Evolutionary conservation across 2,888 invertebrate genomes (phyloP).

Genomic region (Epinotia bilunana): DNA sequence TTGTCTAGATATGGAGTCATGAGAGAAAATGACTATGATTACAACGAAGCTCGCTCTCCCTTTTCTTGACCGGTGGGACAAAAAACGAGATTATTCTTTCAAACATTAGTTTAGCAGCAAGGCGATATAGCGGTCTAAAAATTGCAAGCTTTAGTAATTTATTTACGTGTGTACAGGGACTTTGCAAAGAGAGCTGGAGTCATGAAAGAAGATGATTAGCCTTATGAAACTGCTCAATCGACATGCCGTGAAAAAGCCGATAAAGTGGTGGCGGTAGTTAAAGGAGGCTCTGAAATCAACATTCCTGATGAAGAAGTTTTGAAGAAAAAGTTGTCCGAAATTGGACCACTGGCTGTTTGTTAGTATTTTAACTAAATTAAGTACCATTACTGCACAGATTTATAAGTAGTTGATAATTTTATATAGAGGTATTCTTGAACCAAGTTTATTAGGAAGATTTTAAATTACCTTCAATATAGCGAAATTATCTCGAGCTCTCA

Average conservation of each 20-base stretch:
- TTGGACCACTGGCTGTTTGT: constrained; percentile 48
- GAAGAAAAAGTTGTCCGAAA: constrained; percentile 39
- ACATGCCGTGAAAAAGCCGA: background rate
- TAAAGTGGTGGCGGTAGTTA: constrained; percentile 42
- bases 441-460: too few relatives aligned
- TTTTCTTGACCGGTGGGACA: too few relatives aligned
- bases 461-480: too few relatives aligned
- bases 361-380: background rate
- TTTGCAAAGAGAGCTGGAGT: background rate
- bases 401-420: too few relatives aligned
- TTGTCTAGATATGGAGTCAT: too few relatives aligned
- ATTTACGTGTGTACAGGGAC: background rate
- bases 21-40: too few relatives aligned
- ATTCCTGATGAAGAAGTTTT: constrained; percentile 43
- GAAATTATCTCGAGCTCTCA: too few relatives aligned
- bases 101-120: too few relatives aligned
- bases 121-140: background rate
- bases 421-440: too few relatives aligned
- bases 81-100: too few relatives aligned
- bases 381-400: too few relatives aligned
- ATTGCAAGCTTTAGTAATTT: background rate
- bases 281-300: constrained; percentile 19
- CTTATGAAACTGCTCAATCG: background rate
- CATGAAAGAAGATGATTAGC: constrained; percentile 14
- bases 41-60: too few relatives aligned